Evolutionary conservation across 2,113 vertebrate species (phyloP).

Genomic region (Phalacrocorax pelagicus): DNA sequence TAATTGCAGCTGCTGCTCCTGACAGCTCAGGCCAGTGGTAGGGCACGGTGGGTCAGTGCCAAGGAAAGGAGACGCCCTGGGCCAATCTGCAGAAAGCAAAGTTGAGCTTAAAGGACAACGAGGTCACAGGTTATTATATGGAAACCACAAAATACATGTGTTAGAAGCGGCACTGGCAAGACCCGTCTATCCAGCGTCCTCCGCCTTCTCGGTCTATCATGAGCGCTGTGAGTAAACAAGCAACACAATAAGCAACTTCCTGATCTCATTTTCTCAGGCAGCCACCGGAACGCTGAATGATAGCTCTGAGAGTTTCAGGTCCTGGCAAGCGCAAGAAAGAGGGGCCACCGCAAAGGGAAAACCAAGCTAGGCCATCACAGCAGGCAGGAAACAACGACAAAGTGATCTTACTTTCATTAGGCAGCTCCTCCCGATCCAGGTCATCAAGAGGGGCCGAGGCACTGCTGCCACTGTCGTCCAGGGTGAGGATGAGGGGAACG

Average conservation of each 20-base stretch:
- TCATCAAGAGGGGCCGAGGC: conserved; percentile 71
- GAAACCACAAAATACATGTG: accelerated
- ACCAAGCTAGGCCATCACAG: accelerated
- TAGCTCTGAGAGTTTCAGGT: not conserved
- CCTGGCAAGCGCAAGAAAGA: not conserved
- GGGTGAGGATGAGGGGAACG: conserved; percentile 91
- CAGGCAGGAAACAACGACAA: not conserved
- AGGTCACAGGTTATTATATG: not conserved
- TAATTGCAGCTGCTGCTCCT: not conserved
- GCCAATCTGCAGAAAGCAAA: not conserved
- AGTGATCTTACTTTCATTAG: conserved; percentile 81
- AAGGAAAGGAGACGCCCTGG: not conserved
- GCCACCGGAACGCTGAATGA: accelerated
- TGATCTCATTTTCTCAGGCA: not conserved
- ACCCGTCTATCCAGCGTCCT: accelerated
- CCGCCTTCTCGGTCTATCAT: accelerated
- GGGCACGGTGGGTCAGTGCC: not conserved
- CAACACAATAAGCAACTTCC: not conserved
- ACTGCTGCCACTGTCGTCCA: conserved; percentile 83
- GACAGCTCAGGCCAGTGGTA: not conserved
- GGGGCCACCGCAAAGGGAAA: not conserved
- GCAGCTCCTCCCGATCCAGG: conserved; percentile 73
- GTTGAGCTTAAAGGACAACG: not conserved
- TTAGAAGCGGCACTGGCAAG: accelerated
- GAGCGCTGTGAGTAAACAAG: not conserved